Evolutionary conservation across 2,888 invertebrate genomes (phyloP).

Genomic region (Nudaria mundana): DNA sequence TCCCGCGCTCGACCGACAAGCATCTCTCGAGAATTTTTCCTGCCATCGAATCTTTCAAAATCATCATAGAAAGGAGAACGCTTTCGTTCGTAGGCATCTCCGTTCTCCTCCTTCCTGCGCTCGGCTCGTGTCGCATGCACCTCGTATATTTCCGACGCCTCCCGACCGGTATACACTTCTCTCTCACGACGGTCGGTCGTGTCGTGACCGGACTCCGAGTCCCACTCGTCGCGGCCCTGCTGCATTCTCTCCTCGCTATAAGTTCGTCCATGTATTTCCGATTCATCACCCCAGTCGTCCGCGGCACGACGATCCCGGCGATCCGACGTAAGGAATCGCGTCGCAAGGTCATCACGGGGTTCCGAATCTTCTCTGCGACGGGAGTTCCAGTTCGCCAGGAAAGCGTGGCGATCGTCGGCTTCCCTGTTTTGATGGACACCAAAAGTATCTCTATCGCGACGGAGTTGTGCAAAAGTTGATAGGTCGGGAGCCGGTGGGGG

Average conservation of each 20-base stretch:
- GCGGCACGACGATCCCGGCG: conserved; percentile 55
- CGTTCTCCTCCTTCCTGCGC: conserved; percentile 61
- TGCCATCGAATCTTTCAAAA: conserved; percentile 70
- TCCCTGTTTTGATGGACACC: conserved; percentile 86
- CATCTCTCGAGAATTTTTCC: conserved; percentile 77
- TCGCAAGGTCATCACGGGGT: conserved; percentile 64
- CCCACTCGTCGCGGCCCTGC: conserved; percentile 70
- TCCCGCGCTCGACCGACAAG: conserved; percentile 69
- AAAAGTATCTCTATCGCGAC: conserved; percentile 87
- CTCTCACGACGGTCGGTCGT: conserved; percentile 53
- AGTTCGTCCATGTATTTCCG: conserved; percentile 46
- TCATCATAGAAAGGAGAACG: conserved; percentile 68
- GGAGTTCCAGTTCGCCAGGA: conserved; percentile 76
- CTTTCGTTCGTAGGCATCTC: conserved; percentile 60
- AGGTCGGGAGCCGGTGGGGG: conserved; percentile 77
- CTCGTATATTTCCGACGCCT: conserved; percentile 74
- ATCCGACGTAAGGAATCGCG: conserved; percentile 67
- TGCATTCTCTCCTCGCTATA: conserved; percentile 57
- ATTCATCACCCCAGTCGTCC: conserved; percentile 73
- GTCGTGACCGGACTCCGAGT: conserved; percentile 70
- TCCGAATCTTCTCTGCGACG: conserved; percentile 67
- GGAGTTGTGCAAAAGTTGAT: conserved; percentile 83
- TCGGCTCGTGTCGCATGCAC: conserved; percentile 63
- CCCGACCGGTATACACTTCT: conserved; percentile 66
- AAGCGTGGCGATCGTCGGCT: conserved; percentile 77